phyloP scores from a whole-genome alignment of 2,888 invertebrate species.

The Limnephilus rhombicus region DNA sequence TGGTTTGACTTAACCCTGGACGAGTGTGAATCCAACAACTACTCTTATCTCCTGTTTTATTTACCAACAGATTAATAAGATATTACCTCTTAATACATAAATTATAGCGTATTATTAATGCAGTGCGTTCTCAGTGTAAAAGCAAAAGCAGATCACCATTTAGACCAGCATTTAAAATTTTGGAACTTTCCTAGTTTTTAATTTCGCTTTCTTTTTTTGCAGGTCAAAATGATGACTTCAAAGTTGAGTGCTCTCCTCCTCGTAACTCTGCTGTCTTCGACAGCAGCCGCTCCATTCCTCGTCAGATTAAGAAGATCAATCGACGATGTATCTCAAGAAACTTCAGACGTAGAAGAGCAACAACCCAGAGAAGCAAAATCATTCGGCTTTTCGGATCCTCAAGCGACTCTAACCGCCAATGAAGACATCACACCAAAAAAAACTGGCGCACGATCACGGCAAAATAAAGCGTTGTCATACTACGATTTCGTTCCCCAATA shows the following conservation, averaged over 20 bases:
- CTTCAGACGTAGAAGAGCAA: background rate
- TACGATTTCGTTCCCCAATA: conserved; percentile 77
- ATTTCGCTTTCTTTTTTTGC: conserved; percentile 55
- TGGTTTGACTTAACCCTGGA: conserved; percentile 3
- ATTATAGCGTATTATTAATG: background rate
- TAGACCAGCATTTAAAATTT: too few species aligned
- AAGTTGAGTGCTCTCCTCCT: conserved; percentile 50
- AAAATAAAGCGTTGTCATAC: conserved; percentile 76
- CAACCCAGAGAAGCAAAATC: conserved; percentile 50
- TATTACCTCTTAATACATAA: background rate
- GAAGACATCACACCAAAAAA: conserved; percentile 68
- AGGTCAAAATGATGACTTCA: conserved; percentile 55
- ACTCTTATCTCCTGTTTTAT: background rate
- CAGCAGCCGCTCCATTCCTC: conserved; percentile 59
- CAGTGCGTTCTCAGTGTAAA: background rate
- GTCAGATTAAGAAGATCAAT: conserved; percentile 60
- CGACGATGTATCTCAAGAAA: conserved; percentile 46
- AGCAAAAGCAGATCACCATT: background rate
- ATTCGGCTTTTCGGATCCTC: conserved; percentile 7
- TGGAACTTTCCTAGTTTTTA: background rate
- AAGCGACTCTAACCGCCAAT: conserved; percentile 68
- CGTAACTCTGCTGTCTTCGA: conserved; percentile 51
- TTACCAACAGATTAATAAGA: background rate
- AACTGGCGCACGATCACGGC: conserved; percentile 67
- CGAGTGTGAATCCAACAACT: background rate